phyloP scores from a whole-genome alignment of 2,113 vertebrate species.

The Oreocharis arfaki region DNA sequence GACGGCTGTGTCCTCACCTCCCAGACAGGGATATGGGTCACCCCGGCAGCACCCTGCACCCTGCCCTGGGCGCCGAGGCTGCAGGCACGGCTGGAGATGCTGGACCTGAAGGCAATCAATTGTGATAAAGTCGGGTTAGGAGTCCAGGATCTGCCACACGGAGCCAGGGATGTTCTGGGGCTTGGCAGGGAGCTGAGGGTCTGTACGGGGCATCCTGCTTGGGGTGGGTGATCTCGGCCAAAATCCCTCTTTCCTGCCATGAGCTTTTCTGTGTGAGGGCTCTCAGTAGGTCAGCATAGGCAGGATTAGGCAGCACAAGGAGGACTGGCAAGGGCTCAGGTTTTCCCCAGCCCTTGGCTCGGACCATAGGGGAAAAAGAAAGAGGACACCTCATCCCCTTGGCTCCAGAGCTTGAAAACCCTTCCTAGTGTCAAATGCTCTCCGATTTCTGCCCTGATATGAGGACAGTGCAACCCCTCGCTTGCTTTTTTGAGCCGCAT shows the following conservation, averaged over 20 bases:
- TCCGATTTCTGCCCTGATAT: neutral
- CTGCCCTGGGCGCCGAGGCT: fast-evolving
- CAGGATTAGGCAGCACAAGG: neutral
- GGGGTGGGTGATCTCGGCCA: fast-evolving
- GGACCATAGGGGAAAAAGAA: fast-evolving
- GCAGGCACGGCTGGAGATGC: fast-evolving
- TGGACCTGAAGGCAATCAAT: fast-evolving
- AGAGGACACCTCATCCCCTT: neutral
- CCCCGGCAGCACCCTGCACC: neutral
- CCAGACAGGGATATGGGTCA: fast-evolving
- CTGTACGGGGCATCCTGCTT: fast-evolving
- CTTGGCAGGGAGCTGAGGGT: fast-evolving
- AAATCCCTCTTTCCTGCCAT: neutral
- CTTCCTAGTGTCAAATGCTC: neutral
- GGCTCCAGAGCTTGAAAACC: neutral
- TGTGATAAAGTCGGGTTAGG: fast-evolving
- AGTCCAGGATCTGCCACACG: fast-evolving
- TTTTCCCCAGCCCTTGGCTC: neutral
- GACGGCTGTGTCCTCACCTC: fast-evolving
- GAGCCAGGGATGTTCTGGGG: neutral
- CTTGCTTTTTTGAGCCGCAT: neutral
- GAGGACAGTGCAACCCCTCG: neutral
- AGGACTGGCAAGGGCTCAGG: neutral
- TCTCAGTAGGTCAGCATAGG: fast-evolving
- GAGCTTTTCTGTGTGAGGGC: neutral